Base-by-base conservation (phyloP, 2,797 vertebrate genomes). In the Parambassis ranga region DNA sequence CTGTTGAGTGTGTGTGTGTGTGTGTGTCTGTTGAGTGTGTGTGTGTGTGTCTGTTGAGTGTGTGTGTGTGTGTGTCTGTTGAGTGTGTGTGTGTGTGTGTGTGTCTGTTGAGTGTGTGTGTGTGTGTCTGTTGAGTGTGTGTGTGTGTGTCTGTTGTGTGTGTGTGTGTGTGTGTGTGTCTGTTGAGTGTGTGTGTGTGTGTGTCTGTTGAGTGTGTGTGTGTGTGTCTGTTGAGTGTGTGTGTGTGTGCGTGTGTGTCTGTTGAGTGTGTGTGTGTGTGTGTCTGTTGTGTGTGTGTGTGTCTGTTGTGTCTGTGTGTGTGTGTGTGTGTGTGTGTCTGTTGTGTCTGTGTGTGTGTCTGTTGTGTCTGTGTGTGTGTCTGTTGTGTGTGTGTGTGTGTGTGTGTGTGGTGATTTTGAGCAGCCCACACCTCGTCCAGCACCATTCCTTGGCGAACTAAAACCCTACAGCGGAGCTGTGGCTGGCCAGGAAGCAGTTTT, bases 401-500 rank as follows among this genome's bases (percentile, higher is more conserved):
- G 1, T 6, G 20, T 18, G 14, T 8, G 41, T 47, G 52, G n/a
- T n/a, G n/a, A n/a, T 51, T 62, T 7, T 13, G 16, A 57, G 61
- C 20, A 35, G 24, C 52, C 13, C 55, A 19, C 43, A 65, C 49
- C 43, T 69, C 49, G 22, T 42, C 44, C 32, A 20, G 46, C 46
- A 14, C 48, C 49, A 26, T 62, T 72, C 59, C 69, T 66, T 30
- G 47, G 55, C 61, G 65, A 62, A 38, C 63, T 67, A 10, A 51
- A n/a, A 48, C 70, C 52, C 52, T 49, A 18, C 59, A 38, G 49
- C 51, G 6, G 27, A 61, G 75, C 56, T 63, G 11, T 19, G 13
- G 64, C 71, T 14, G 60, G 82, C 56, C 90, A 91, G 92, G 91
- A 88, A 83, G 76, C 82, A 84, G 78, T 87, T 91, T 93, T 94